phyloP scores from a whole-genome alignment of 2,113 vertebrate species.

The Nanorana parkeri region DNA sequence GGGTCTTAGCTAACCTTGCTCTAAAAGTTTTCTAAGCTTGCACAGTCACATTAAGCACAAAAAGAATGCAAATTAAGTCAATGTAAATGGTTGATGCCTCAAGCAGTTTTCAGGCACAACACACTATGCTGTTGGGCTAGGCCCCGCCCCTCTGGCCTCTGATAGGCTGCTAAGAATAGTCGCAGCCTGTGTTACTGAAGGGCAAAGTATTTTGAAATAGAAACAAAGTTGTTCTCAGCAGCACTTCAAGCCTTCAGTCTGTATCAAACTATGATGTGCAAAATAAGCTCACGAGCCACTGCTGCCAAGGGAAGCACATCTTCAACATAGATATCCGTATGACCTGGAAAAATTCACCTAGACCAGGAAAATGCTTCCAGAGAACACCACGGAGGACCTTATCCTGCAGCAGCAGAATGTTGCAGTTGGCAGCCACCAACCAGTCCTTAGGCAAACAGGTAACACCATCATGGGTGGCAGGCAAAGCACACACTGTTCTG shows the following conservation, averaged over 20 bases:
- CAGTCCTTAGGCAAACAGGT: conserved; percentile 33
- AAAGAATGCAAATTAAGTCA: conserved; percentile 22
- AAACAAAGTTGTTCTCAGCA: conserved; percentile 44
- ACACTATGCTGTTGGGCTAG: conserved; percentile 13
- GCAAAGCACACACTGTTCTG: background rate
- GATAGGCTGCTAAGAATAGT: conserved; percentile 55
- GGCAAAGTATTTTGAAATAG: conserved; percentile 55
- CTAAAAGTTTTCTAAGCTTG: background rate
- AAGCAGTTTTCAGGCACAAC: conserved; percentile 24
- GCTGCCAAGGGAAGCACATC: background rate
- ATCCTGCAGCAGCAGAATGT: conserved; percentile 20
- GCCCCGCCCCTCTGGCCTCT: background rate
- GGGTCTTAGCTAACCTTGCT: background rate
- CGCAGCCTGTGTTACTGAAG: conserved; percentile 51
- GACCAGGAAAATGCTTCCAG: conserved; percentile 40
- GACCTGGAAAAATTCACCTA: conserved; percentile 16
- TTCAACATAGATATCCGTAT: conserved; percentile 7
- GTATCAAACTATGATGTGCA: conserved; percentile 28
- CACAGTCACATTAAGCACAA: conserved; percentile 9
- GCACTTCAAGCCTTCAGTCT: conserved; percentile 23
- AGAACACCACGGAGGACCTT: conserved; percentile 33
- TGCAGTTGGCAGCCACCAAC: background rate
- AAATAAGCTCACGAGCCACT: background rate
- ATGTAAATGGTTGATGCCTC: conserved; percentile 12
- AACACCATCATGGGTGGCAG: conserved; percentile 8